These are phyloP conservation scores for Anoplius nigerrimus DNA, from an alignment of 2,888 invertebrate genomes.

Conservation along the genomic window DNA sequence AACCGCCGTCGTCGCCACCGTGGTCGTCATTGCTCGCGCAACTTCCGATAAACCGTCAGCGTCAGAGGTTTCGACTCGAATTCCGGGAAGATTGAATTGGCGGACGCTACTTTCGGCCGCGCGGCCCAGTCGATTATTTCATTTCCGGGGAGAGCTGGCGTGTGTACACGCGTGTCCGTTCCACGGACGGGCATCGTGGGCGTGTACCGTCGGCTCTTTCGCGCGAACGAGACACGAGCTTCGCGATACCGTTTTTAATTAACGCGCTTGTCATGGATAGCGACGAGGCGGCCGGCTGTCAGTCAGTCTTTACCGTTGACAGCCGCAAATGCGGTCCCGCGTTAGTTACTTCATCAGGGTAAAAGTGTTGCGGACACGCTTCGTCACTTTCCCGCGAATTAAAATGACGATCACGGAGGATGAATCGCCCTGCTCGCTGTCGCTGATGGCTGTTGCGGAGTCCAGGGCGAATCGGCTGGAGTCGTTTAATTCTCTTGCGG, in stretches of 20 bases:
- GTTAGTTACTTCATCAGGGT: too few species aligned
- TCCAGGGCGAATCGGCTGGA: too few species aligned
- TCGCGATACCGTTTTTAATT: neutral
- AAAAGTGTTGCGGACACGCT: too few species aligned
- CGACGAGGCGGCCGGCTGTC: too few species aligned
- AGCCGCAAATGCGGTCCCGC: too few species aligned
- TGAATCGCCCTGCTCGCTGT: too few species aligned
- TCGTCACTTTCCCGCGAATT: too few species aligned
- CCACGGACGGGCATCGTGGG: neutral
- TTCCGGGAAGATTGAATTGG: conserved; percentile 16
- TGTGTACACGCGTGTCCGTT: neutral
- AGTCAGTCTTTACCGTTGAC: too few species aligned
- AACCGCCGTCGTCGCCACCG: conserved; percentile 3
- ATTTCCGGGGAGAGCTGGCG: neutral
- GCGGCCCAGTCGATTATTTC: conserved; percentile 14
- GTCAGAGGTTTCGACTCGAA: conserved; percentile 21
- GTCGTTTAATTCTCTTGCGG: too few species aligned
- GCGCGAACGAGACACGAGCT: neutral
- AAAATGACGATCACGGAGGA: too few species aligned
- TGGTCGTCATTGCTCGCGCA: neutral
- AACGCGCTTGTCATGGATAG: too few species aligned
- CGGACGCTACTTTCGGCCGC: conserved; percentile 16
- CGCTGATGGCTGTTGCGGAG: too few species aligned
- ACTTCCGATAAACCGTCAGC: neutral
- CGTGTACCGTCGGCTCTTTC: neutral